A percentile compares a stretch with the other conserved stretches of the same genome.
Evolutionary conservation across 2,113 vertebrate species (phyloP).

Genomic region (Martes martes): DNA sequence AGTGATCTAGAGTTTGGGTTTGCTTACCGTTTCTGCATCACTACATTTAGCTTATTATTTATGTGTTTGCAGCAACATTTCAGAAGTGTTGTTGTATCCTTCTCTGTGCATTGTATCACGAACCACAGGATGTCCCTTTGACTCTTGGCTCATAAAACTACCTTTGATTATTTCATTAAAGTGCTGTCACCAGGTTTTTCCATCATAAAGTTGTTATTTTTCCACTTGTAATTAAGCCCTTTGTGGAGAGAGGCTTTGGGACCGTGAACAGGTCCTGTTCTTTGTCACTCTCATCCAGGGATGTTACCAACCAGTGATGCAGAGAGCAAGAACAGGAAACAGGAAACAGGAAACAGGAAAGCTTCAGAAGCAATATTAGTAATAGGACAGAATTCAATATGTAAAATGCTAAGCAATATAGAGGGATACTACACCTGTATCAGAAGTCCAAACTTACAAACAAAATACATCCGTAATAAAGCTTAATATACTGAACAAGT

Average conservation of each 20-base stretch:
- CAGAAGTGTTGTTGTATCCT: no score
- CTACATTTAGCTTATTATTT: background rate
- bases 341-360: background rate
- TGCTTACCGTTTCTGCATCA: accelerated
- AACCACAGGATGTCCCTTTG: background rate
- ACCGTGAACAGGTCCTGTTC: background rate
- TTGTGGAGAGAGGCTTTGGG: background rate
- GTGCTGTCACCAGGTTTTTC: background rate
- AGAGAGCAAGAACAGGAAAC: background rate
- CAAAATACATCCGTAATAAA: background rate
- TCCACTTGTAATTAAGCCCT: background rate
- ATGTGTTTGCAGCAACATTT: background rate
- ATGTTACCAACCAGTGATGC: accelerated
- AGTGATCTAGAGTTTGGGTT: background rate
- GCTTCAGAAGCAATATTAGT: background rate
- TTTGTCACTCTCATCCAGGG: background rate
- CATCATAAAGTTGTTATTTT: background rate
- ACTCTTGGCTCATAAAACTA: background rate
- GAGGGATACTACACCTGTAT: background rate
- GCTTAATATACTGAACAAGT: background rate
- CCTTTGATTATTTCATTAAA: background rate
- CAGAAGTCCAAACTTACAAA: background rate
- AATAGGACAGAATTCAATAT: background rate
- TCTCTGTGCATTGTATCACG: accelerated
- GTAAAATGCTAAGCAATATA: background rate